phyloP scores from a whole-genome alignment of 2,888 invertebrate species.

The Dasypolia templi region DNA sequence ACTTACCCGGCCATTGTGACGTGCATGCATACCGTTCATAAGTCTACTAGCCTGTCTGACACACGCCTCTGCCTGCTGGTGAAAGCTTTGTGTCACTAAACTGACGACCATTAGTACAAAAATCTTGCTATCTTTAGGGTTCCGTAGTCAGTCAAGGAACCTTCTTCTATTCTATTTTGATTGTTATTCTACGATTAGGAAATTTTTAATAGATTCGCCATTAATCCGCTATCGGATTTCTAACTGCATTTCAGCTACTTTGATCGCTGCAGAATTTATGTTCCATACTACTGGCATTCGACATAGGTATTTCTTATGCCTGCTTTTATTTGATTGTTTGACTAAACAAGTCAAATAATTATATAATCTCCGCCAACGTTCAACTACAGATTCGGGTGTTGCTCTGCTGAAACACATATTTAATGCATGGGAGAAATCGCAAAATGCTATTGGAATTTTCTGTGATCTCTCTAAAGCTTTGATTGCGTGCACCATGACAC shows the following conservation, averaged over 20 bases:
- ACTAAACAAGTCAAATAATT: too few relatives aligned
- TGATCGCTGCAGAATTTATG: background rate
- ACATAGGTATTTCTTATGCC: background rate
- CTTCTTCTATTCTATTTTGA: background rate
- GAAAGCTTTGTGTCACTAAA: constrained; percentile 24
- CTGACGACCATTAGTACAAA: constrained; percentile 18
- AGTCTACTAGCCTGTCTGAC: constrained; percentile 40
- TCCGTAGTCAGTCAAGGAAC: background rate
- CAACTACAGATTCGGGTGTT: too few relatives aligned
- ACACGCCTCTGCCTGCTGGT: constrained; percentile 39
- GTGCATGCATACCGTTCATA: constrained; percentile 49
- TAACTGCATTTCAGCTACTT: too few relatives aligned
- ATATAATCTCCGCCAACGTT: too few relatives aligned
- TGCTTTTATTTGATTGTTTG: too few relatives aligned
- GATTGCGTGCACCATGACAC: too few relatives aligned
- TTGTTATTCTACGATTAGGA: background rate
- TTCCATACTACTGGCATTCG: background rate
- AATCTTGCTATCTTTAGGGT: constrained; percentile 1
- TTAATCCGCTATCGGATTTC: too few relatives aligned
- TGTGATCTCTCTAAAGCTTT: too few relatives aligned
- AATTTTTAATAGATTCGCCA: too few relatives aligned
- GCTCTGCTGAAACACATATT: too few relatives aligned
- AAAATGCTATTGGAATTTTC: too few relatives aligned
- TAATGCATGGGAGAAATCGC: too few relatives aligned
- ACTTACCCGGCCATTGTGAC: background rate